Conservation (phyloP, 37 sponge, comb jelly and placozoan genomes). For the Bolinopsis microptera region DNA sequence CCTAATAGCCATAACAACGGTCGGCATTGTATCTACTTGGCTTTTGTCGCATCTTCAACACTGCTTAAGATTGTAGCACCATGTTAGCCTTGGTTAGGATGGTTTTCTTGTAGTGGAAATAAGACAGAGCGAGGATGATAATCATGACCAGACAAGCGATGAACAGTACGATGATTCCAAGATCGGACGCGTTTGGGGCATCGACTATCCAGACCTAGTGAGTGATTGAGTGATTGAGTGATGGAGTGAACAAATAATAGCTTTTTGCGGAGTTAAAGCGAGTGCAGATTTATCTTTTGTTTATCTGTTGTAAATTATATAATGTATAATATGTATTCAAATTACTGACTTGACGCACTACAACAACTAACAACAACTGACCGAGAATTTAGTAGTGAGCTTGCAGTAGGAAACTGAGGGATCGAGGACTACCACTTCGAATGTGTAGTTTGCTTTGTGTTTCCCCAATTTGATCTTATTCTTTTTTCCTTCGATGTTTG, state of each 20-base stretch:
- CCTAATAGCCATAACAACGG: no score
- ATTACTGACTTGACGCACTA: no score
- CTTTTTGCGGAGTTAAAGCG: no score
- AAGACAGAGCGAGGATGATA: neutral
- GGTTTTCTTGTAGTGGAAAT: slow-evolving; percentile 14
- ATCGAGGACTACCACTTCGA: neutral
- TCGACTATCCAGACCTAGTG: slow-evolving; percentile 48
- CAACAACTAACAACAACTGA: no score
- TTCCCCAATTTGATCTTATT: slow-evolving; percentile 15
- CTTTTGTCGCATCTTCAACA: no score
- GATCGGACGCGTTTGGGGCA: neutral
- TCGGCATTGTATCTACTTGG: no score
- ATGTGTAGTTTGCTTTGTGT: slow-evolving; percentile 62
- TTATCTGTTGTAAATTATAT: no score
- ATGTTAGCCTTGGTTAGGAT: neutral
- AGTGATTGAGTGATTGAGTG: neutral
- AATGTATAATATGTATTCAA: no score
- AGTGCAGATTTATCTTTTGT: no score
- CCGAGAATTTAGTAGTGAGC: slow-evolving; percentile 30
- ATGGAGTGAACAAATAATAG: neutral
- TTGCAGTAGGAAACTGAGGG: slow-evolving; percentile 17
- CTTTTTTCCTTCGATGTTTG: neutral
- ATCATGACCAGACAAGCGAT: neutral
- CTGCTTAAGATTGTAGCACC: slow-evolving; percentile 8
- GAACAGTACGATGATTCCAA: slow-evolving; percentile 17